A percentile compares a stretch with the other conserved stretches of the same genome.
phyloP scores from a whole-genome alignment of 1,140 invertebrate species.

The Spodoptera litura region DNA sequence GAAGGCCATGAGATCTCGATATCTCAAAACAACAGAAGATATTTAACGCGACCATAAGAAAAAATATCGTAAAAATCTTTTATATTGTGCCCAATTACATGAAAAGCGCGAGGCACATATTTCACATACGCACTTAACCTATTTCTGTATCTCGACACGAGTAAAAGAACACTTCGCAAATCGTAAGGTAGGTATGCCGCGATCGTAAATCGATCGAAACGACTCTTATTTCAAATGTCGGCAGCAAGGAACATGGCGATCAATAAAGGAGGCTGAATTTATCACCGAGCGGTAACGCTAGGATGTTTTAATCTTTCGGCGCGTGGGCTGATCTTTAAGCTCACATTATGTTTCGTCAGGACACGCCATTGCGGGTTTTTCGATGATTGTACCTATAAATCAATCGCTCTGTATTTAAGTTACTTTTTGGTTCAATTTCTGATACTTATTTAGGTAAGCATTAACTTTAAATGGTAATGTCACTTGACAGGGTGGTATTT shows the following conservation, averaged over 20 bases:
- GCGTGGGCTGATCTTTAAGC: conserved; percentile 34
- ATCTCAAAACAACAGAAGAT: too few relatives aligned
- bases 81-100: conserved; percentile 21
- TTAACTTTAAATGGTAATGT: too few relatives aligned
- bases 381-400: conserved; percentile 25
- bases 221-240: conserved; percentile 47
- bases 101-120: conserved; percentile 3
- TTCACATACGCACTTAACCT: conserved; percentile 33
- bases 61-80: conserved; percentile 10
- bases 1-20: too few relatives aligned
- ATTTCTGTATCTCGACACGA: conserved; percentile 24
- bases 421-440: too few relatives aligned
- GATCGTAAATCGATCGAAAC: conserved; percentile 49
- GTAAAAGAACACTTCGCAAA: conserved; percentile 22
- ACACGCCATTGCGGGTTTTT: conserved; percentile 70
- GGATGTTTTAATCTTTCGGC: conserved; percentile 38
- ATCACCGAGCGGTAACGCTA: conserved; percentile 27
- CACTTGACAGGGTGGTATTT: too few relatives aligned
- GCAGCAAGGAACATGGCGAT: conserved; percentile 41
- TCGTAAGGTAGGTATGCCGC: conserved; percentile 24
- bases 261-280: conserved; percentile 20
- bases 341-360: conserved; percentile 35
- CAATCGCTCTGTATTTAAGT: not conserved
- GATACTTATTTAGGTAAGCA: too few relatives aligned
- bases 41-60: not conserved